phyloP scores from a whole-genome alignment of 2,113 vertebrate genomes.

The Peromyscus maniculatus region DNA sequence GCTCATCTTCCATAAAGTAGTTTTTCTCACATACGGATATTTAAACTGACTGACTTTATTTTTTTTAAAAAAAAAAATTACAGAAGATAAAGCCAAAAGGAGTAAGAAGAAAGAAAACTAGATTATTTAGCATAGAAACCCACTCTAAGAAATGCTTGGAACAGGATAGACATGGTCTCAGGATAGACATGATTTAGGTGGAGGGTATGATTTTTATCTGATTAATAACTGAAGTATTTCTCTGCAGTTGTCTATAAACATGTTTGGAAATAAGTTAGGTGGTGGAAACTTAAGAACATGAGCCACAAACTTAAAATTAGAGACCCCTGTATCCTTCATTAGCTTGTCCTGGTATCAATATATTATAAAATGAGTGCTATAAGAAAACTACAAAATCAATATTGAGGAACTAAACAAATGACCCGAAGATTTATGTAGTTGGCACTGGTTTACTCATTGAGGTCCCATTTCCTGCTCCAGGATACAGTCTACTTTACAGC shows the following conservation, averaged over 20 bases:
- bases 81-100: no score
- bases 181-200: accelerated
- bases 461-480: neutral
- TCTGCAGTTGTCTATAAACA: neutral
- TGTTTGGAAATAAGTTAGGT: neutral
- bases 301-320: neutral
- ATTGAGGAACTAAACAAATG: neutral
- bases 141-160: neutral
- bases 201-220: neutral
- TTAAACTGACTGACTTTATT: neutral
- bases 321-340: neutral
- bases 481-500: neutral
- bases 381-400: neutral
- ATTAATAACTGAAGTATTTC: neutral
- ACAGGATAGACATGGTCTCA: neutral
- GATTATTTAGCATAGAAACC: neutral
- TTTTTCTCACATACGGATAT: neutral
- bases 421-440: neutral
- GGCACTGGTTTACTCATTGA: neutral
- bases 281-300: neutral
- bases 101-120: neutral
- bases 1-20: neutral
- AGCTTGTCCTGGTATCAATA: neutral
- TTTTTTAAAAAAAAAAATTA: neutral
- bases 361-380: neutral